Evolutionary conservation across 1,140 invertebrate species (phyloP).

Genomic region (Drosophila parvula): DNA sequence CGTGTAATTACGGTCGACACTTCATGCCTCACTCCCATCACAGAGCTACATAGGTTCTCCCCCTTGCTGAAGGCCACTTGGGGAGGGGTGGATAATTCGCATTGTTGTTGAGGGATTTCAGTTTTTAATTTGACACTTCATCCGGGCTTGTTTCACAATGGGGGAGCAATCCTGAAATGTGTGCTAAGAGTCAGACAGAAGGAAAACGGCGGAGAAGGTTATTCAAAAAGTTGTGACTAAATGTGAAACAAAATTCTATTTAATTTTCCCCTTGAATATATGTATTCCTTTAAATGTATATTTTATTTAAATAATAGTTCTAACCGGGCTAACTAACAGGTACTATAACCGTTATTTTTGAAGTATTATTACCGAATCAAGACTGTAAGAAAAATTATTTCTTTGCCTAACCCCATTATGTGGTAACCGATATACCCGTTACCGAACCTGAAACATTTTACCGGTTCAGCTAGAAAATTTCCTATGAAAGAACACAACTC

Average conservation of each 20-base stretch:
- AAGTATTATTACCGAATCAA: no score
- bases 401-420: no score
- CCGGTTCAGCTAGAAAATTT: no score
- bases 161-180: not conserved
- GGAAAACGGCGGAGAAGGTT: not conserved
- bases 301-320: not conserved
- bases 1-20: slow-evolving; percentile 69
- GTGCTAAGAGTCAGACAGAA: not conserved
- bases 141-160: slow-evolving; percentile 19
- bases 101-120: slow-evolving; percentile 10
- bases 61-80: slow-evolving; percentile 56
- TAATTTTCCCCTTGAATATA: not conserved
- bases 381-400: no score
- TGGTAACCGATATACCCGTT: no score
- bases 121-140: slow-evolving; percentile 63
- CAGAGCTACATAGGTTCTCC: no score
- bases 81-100: slow-evolving; percentile 1
- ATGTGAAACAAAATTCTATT: not conserved
- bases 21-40: slow-evolving; percentile 42
- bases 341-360: no score
- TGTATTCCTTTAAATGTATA: not conserved
- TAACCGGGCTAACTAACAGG: no score
- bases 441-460: no score
- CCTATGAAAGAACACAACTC: no score
- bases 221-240: not conserved